Evolutionary conservation across 2,888 invertebrate genomes (phyloP).

Genomic region (Ophioninae sp.): DNA sequence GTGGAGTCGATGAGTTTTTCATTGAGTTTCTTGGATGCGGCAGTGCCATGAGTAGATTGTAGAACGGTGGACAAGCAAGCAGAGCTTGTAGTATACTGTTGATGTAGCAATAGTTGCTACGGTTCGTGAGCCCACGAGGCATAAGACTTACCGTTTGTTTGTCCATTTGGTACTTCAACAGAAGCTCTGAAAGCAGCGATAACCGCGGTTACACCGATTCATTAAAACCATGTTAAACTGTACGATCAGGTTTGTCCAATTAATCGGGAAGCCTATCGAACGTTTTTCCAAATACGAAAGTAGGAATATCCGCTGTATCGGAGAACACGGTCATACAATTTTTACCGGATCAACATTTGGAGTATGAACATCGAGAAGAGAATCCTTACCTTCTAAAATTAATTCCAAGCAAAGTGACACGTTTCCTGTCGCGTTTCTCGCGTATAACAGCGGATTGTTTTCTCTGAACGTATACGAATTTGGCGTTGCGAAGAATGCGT

Average conservation of each 20-base stretch:
- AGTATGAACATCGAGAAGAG: not conserved
- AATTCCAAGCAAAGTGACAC: not conserved
- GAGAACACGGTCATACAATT: not conserved
- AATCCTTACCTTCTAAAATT: not conserved
- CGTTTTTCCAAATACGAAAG: not conserved
- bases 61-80: slow-evolving; percentile 96
- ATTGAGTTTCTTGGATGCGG: slow-evolving; percentile 84
- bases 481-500: no score
- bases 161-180: slow-evolving; percentile 89
- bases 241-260: no score
- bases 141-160: slow-evolving; percentile 90
- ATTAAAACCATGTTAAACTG: not conserved
- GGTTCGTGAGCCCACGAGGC: slow-evolving; percentile 95
- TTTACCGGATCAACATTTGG: not conserved
- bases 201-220: not conserved
- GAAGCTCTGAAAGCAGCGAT: slow-evolving; percentile 83
- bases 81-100: slow-evolving; percentile 97
- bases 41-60: slow-evolving; percentile 92
- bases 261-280: not conserved
- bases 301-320: not conserved
- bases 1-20: slow-evolving; percentile 86
- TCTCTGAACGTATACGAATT: no score
- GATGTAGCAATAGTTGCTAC: slow-evolving; percentile 97
- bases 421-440: no score
- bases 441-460: no score